phyloP scores from a whole-genome alignment of 2,888 invertebrate genomes.

The Epinotia nisella region DNA sequence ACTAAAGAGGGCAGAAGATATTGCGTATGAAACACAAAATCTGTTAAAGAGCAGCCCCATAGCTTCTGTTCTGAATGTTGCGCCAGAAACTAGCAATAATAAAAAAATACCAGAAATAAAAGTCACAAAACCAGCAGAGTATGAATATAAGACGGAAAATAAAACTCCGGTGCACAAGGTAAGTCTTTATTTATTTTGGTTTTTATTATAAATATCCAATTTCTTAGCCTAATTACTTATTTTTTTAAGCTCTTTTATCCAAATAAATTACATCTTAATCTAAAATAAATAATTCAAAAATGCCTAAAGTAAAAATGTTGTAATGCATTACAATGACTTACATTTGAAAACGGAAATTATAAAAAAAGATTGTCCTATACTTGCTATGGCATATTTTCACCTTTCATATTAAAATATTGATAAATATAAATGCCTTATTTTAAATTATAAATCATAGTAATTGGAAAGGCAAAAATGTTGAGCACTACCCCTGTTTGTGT shows the following conservation, averaged over 20 bases:
- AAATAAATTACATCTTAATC: conserved; percentile 15
- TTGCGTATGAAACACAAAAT: conserved; percentile 72
- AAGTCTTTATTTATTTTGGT: conserved; percentile 46
- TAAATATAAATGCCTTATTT: conserved; percentile 3
- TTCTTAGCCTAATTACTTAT: neutral
- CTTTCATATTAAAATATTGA: too few relatives aligned
- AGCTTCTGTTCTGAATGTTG: conserved; percentile 50
- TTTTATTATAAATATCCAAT: conserved; percentile 7
- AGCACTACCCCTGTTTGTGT: conserved; percentile 49
- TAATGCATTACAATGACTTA: neutral
- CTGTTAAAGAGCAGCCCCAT: conserved; percentile 70
- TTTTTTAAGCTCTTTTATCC: conserved; percentile 5
- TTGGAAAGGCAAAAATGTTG: conserved; percentile 20
- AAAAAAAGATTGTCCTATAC: neutral
- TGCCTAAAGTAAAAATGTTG: conserved; percentile 23
- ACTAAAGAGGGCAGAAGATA: conserved; percentile 75
- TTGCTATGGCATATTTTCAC: too few relatives aligned
- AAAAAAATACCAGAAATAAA: conserved; percentile 71
- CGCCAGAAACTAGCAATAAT: conserved; percentile 50
- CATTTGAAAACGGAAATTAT: neutral
- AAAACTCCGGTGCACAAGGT: conserved; percentile 61
- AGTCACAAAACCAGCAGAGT: conserved; percentile 69
- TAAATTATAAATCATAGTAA: neutral
- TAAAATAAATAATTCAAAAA: conserved; percentile 48
- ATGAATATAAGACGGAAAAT: conserved; percentile 52